Conservation (phyloP, 2,113 vertebrate species). For the Aepyceros melampus region DNA sequence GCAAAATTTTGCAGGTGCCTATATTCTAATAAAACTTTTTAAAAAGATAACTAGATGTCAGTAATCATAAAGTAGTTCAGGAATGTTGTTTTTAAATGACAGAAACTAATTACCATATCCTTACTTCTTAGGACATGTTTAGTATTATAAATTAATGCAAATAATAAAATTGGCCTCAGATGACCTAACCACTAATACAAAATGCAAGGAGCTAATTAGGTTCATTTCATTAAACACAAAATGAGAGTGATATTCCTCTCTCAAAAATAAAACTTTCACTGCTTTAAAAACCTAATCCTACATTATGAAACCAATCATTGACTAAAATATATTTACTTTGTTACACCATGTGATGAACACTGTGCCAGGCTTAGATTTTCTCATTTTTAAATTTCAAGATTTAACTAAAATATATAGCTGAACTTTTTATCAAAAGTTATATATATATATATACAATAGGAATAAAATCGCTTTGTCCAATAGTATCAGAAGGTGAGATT, state of each 20-base stretch:
- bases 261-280: constrained; percentile 26
- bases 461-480: background rate
- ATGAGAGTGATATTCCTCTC: background rate
- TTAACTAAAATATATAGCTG: background rate
- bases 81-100: background rate
- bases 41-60: background rate
- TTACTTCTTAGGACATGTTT: background rate
- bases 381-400: background rate
- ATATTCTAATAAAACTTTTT: background rate
- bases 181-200: constrained; percentile 25
- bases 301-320: background rate
- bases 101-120: background rate
- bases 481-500: background rate
- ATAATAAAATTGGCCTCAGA: constrained; percentile 38
- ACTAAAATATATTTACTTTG: background rate
- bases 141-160: constrained; percentile 20
- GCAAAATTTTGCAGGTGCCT: background rate
- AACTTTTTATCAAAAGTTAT: background rate
- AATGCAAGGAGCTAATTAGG: constrained; percentile 25
- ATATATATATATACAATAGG: background rate
- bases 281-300: background rate
- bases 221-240: constrained; percentile 52
- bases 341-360: background rate
- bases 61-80: background rate
- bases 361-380: background rate